Percentiles rank a stretch among this genome's conserved stretches.
phyloP scores from a whole-genome alignment of 2,113 vertebrate genomes.

The Neolamprologus fasciatus region DNA sequence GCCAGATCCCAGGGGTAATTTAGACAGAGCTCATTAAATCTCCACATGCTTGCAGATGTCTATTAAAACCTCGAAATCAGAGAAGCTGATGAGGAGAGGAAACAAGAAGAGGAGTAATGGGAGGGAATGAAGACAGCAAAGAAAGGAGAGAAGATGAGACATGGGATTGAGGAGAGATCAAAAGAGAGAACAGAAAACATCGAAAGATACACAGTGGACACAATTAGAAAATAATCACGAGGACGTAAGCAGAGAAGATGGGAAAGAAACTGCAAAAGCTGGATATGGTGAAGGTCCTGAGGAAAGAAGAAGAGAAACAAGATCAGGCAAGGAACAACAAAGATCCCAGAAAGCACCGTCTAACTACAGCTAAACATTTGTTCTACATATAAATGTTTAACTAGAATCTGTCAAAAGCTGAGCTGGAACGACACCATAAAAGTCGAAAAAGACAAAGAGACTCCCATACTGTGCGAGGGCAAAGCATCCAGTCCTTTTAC shows the following conservation, averaged over 20 bases:
- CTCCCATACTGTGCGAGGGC: neutral
- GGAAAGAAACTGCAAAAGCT: neutral
- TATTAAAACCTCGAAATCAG: neutral
- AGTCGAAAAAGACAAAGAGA: neutral
- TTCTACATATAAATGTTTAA: neutral
- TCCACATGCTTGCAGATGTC: conserved; percentile 27
- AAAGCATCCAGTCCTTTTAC: neutral
- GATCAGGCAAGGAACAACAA: neutral
- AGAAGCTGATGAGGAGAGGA: neutral
- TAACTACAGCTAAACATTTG: neutral
- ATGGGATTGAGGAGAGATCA: neutral
- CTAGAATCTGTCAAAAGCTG: neutral
- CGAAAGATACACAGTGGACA: neutral
- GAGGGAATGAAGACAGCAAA: neutral
- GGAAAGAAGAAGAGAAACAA: neutral
- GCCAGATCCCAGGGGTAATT: conserved; percentile 27
- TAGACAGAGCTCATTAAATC: conserved; percentile 17
- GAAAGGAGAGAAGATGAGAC: neutral
- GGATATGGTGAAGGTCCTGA: neutral
- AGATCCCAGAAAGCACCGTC: neutral
- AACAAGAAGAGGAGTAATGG: neutral
- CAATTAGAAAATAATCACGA: neutral
- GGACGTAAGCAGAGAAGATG: neutral
- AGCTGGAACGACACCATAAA: neutral
- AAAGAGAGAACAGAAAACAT: neutral